Evolutionary conservation across 2,113 vertebrate species (phyloP).

Genomic region (Pterocles gutturalis): DNA sequence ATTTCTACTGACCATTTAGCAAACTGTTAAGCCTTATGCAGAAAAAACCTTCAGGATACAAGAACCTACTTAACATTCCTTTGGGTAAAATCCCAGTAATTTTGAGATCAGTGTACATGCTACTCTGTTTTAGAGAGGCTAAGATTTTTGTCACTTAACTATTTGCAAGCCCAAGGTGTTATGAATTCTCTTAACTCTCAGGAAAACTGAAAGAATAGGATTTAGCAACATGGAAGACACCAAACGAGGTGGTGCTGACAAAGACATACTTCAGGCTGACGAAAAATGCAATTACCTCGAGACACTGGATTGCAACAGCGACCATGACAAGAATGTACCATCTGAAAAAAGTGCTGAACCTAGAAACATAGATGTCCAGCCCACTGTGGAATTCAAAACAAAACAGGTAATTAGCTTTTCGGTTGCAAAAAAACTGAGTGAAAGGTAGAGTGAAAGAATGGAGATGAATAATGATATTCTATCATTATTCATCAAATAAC

Average conservation of each 20-base stretch:
- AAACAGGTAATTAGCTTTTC: background rate
- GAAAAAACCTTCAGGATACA: background rate
- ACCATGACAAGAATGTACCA: background rate
- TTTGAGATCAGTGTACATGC: background rate
- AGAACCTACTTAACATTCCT: background rate
- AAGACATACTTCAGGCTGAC: rapidly evolving
- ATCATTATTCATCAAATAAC: background rate
- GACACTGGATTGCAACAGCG: background rate
- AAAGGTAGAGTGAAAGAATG: background rate
- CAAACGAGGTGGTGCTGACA: background rate
- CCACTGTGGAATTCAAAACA: background rate
- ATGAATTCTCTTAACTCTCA: background rate
- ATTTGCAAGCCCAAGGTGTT: background rate
- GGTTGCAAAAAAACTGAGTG: background rate
- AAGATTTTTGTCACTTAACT: background rate
- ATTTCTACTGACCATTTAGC: background rate
- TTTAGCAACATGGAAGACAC: background rate
- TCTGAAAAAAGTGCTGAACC: background rate
- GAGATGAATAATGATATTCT: background rate
- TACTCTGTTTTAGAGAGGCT: background rate
- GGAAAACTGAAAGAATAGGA: background rate
- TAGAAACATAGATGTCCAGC: background rate
- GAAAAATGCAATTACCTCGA: background rate
- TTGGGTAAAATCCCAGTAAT: background rate
- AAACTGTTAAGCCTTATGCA: background rate